Evolutionary conservation across 2,797 vertebrate species (phyloP).

Genomic region (Poecile montanus): DNA sequence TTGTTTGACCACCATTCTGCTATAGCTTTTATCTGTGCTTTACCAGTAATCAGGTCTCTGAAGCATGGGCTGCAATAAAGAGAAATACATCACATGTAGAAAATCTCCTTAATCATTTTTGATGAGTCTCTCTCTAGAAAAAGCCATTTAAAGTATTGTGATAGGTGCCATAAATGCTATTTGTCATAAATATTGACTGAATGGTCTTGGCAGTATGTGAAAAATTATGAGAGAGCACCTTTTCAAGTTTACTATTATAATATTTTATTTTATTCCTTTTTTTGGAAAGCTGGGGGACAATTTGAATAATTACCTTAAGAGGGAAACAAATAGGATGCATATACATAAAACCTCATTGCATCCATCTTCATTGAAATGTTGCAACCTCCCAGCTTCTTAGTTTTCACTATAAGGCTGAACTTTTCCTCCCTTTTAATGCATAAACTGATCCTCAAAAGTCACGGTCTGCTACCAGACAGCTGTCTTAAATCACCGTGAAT

Average conservation of each 20-base stretch:
- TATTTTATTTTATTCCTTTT: background rate
- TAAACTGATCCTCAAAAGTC: background rate
- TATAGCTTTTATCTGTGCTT: slow-evolving; percentile 74
- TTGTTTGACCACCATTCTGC: slow-evolving; percentile 67
- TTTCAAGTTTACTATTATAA: background rate
- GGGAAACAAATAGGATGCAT: background rate
- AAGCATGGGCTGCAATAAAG: slow-evolving; percentile 10
- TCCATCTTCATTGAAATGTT: background rate
- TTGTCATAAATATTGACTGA: background rate
- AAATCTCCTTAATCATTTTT: slow-evolving; percentile 44
- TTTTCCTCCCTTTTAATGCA: background rate
- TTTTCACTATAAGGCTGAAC: background rate
- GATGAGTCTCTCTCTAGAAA: background rate
- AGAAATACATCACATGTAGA: background rate
- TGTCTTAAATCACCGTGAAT: background rate
- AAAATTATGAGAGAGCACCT: background rate
- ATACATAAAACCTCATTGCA: background rate
- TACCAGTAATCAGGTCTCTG: slow-evolving; percentile 64
- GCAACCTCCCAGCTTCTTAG: background rate
- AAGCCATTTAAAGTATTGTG: slow-evolving; percentile 16
- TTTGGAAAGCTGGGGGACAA: background rate
- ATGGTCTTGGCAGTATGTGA: background rate
- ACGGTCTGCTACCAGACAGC: background rate
- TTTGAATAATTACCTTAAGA: background rate
- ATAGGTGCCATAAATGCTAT: background rate